Conservation (phyloP, 2,113 vertebrate genomes). For the Xiphias gladius region DNA sequence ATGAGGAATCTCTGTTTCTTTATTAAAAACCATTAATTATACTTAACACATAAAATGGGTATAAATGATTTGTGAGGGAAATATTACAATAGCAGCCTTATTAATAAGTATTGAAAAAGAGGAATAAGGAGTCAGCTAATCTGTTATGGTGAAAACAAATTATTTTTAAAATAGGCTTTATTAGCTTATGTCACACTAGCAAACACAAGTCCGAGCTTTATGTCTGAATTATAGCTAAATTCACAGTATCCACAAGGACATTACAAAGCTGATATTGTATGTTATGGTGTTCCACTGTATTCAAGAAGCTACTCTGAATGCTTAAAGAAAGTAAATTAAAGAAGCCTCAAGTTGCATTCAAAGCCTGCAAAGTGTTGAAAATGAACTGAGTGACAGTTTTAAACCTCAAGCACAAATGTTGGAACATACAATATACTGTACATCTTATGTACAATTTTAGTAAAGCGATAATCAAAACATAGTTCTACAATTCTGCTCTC, state of each 20-base stretch:
- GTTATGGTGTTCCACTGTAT: conserved; percentile 23
- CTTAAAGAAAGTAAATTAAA: conserved; percentile 41
- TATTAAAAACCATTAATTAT: conserved; percentile 85
- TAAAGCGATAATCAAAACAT: conserved; percentile 14
- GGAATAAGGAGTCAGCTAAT: conserved; percentile 43
- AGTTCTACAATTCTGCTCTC: not conserved
- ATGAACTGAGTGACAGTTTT: conserved; percentile 36
- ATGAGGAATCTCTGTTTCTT: conserved; percentile 75
- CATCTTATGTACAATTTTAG: not conserved
- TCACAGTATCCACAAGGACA: conserved; percentile 27
- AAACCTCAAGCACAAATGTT: conserved; percentile 31
- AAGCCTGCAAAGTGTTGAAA: conserved; percentile 14
- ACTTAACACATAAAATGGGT: conserved; percentile 69
- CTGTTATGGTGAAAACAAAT: conserved; percentile 47
- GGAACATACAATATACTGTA: not conserved
- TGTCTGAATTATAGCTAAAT: conserved; percentile 23
- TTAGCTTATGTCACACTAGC: conserved; percentile 26
- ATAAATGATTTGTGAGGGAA: conserved; percentile 72
- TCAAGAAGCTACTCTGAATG: conserved; percentile 26
- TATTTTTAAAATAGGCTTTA: conserved; percentile 24
- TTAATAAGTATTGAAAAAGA: conserved; percentile 74
- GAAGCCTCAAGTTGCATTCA: conserved; percentile 28
- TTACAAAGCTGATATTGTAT: not conserved
- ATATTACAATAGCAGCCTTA: conserved; percentile 63
- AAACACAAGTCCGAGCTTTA: conserved; percentile 14